phyloP scores from a whole-genome alignment of 2,797 vertebrate species.

The Protosalanx chinensis region DNA sequence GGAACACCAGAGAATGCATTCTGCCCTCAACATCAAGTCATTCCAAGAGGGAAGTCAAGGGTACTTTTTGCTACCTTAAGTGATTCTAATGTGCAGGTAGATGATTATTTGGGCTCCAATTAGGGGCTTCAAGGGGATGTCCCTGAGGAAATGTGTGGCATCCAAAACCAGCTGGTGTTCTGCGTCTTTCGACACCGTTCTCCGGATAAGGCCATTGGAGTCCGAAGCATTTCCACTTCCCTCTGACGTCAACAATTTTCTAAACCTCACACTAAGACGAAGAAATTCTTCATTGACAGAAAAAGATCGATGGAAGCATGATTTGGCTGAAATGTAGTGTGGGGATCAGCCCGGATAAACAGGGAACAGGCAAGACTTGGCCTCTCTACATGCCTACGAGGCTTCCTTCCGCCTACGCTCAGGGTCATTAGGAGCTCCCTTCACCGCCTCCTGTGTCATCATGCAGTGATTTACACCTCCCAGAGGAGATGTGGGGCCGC shows the following conservation, averaged over 20 bases:
- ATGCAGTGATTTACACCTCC: constrained; percentile 7
- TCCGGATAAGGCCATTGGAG: not conserved
- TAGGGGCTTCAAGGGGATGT: not conserved
- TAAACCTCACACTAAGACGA: not conserved
- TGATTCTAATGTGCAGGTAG: not conserved
- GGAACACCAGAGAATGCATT: not conserved
- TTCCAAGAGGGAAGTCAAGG: not conserved
- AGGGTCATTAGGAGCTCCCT: not conserved
- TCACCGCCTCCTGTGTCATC: not conserved
- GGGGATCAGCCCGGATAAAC: not conserved
- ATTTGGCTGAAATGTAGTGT: not conserved
- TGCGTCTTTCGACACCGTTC: not conserved
- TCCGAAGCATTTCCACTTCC: constrained; percentile 3
- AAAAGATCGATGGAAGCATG: not conserved
- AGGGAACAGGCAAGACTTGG: constrained; percentile 11
- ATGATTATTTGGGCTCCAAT: too few relatives aligned
- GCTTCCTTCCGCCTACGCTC: constrained; percentile 13
- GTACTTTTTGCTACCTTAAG: not conserved
- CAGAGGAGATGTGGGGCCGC: constrained; percentile 6
- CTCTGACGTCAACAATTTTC: not conserved
- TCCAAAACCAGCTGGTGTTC: not conserved
- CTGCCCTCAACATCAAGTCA: not conserved
- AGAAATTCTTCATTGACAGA: not conserved
- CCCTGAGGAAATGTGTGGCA: not conserved
- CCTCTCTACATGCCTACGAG: not conserved